Base-by-base conservation (phyloP, 2,888 invertebrate species). In the Sympetrum striolatum region DNA sequence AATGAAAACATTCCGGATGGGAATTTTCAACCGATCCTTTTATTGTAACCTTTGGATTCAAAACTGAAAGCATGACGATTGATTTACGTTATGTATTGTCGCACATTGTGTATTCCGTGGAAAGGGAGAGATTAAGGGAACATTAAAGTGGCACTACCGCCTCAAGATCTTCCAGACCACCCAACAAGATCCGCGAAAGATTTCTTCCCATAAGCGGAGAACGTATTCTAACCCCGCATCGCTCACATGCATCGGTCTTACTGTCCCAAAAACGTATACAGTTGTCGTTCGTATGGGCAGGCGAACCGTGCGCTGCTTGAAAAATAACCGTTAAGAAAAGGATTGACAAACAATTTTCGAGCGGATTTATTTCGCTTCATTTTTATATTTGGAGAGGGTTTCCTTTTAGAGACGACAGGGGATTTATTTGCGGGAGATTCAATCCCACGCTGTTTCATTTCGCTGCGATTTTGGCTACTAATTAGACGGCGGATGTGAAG, bases 191-290 rank as follows among this genome's bases (percentile, higher is more conserved):
- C 60, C 60, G 60, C n/a, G 86, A 60, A 58, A 60, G 35, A 86
- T 60, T 86, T 86, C 60, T 60, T 64, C 58, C 86, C 86, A 58
- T 86, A 60, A 86, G 60, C 58, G 60, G 86, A 60, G 53, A 86
- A 86, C 86, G 37, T 37, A 86, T 86, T 60, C 64, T 60, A 48
- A 86, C n/a, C 37, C 86, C 58, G 22, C 35, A n/a, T 37, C 80
- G 80, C 44, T 10, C 39, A 60, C 86, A 64, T 64, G n/a, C 64
- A 86, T 86, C 86, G n/a, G 58, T 14, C 60, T 86, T 60, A 37
- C 60, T 86, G 60, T 60, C 60, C 86, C 86, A 58, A 86, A 82
- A 86, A 86, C 86, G 73, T 73, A 73, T 25, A 73, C 31, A 31
- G 73, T 73, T 31, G 73, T 15, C 64, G 64, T 64, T 64, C 64